phyloP scores from a whole-genome alignment of 92 coral and sea anemone species.

The Siderastrea radians region DNA sequence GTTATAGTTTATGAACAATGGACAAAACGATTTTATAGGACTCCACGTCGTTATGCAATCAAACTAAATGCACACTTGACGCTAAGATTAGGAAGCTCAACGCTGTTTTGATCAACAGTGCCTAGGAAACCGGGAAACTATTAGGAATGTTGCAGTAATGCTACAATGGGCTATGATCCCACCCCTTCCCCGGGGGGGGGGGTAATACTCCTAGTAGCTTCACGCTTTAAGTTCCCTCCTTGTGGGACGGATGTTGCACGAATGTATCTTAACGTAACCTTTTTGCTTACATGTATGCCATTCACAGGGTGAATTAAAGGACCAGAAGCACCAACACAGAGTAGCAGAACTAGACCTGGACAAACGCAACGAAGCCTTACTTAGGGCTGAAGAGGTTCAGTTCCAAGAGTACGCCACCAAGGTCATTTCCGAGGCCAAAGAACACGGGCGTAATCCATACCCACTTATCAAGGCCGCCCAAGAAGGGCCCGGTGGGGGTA shows the following conservation, averaged over 20 bases:
- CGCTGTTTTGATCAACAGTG: too few species aligned
- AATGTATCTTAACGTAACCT: too few species aligned
- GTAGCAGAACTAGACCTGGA: constrained; percentile 75
- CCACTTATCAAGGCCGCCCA: constrained; percentile 97
- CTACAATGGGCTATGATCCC: too few species aligned
- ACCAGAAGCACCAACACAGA: constrained; percentile 49
- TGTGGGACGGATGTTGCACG: neutral
- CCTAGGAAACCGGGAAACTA: too few species aligned
- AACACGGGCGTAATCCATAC: constrained; percentile 93
- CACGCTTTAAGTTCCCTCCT: neutral
- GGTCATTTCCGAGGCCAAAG: constrained; percentile 86
- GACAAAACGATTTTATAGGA: too few species aligned
- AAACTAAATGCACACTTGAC: too few species aligned
- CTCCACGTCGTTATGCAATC: too few species aligned
- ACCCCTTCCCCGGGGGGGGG: too few species aligned
- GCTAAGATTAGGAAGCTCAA: too few species aligned
- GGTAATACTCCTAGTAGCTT: too few species aligned
- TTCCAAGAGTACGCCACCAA: constrained; percentile 92
- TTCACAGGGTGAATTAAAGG: constrained; percentile 75
- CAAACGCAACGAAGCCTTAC: constrained; percentile 72
- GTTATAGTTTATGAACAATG: too few species aligned
- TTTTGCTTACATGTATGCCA: neutral
- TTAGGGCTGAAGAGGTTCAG: constrained; percentile 83
- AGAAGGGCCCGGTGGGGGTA: constrained; percentile 98
- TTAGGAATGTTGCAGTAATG: too few species aligned